Evolutionary conservation across 1,140 invertebrate genomes (phyloP), one percentile per base, ranked within the genome.

Genomic region (Eurosta solidaginis): DNA sequence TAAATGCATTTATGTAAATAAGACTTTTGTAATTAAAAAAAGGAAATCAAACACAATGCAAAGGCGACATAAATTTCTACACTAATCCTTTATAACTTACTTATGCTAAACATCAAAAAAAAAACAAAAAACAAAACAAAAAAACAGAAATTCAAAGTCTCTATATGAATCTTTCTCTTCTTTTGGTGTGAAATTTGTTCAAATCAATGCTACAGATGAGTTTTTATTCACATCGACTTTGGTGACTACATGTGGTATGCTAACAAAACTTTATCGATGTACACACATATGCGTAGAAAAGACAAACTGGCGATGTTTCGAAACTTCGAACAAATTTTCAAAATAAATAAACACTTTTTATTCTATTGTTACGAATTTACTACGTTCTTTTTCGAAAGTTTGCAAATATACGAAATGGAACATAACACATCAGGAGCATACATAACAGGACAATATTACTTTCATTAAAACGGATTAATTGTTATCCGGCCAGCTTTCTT

Each of bases 51-150:
- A 73, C 73, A 45, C n/a, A 63, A 74, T 14, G 74, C 74, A 3
- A 47, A 36, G 7, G 25, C 42, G 40, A 29, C 25, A 29, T 20
- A 36, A 36, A 75, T 29, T 45, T 33, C 74, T 75, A 36, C 59
- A 50, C 74, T 77, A 77, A 77, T 77, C 76, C 76, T 77, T 77
- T 50, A 77, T 77, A 77, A 77, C 76, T 77, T 42, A 77, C 63
- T 77, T 77, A 59, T 3, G 52, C 52, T 29, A 20, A 29, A 10
- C 52, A 54, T 45, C 25, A 44, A 36, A 6, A 29, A 20, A 27
- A 68, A 68, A 68, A 36, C 29, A 20, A 14, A 68, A 42, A 3
- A 42, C 17, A 4, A 68, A 36, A 42, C 59, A 68, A 33, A n/a
- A n/a, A n/a, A n/a, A n/a, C n/a, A n/a, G n/a, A n/a, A n/a, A n/a